These are phyloP conservation scores for Amblyjoppa fuscipennis DNA, from an alignment of 2,888 invertebrate species.

Conservation along the genomic window DNA sequence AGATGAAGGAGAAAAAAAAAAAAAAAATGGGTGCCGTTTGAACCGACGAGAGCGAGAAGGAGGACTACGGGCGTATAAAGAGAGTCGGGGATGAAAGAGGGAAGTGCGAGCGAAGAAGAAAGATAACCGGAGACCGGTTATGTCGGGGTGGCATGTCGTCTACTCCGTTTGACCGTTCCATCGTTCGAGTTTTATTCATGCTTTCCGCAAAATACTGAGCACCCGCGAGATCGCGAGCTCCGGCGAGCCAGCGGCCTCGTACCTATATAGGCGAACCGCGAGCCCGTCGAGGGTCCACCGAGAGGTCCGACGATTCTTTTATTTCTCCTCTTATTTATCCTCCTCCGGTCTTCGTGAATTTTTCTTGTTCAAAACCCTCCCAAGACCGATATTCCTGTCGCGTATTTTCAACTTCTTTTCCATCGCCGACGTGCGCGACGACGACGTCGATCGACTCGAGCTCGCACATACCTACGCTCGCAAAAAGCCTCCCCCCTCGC, in stretches of 20 bases:
- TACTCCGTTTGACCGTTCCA: conserved; percentile 70
- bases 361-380: conserved; percentile 28
- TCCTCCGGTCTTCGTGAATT: conserved; percentile 1
- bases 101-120: conserved; percentile 44
- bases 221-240: conserved; percentile 56
- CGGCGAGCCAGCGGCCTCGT: not conserved
- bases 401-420: conserved; percentile 57
- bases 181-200: conserved; percentile 72
- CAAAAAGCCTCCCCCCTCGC: conserved; percentile 38
- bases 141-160: conserved; percentile 67
- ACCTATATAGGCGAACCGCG: conserved; percentile 33
- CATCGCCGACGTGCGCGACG: conserved; percentile 32
- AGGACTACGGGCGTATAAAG: conserved; percentile 15
- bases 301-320: conserved; percentile 23
- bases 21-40: conserved; percentile 9
- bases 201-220: conserved; percentile 69
- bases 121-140: conserved; percentile 69
- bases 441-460: conserved; percentile 28
- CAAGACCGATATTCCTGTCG: conserved; percentile 62
- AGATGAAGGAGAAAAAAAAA: conserved; percentile 17
- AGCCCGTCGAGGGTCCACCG: conserved; percentile 51
- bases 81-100: conserved; percentile 26
- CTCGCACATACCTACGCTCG: conserved; percentile 31
- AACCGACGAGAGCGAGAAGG: conserved; percentile 35
- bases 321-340: conserved; percentile 27